A percentile compares a stretch with the other conserved stretches of the same genome.
Evolutionary conservation across 2,888 invertebrate species (phyloP).

Genomic region (Brachypterus glaber): DNA sequence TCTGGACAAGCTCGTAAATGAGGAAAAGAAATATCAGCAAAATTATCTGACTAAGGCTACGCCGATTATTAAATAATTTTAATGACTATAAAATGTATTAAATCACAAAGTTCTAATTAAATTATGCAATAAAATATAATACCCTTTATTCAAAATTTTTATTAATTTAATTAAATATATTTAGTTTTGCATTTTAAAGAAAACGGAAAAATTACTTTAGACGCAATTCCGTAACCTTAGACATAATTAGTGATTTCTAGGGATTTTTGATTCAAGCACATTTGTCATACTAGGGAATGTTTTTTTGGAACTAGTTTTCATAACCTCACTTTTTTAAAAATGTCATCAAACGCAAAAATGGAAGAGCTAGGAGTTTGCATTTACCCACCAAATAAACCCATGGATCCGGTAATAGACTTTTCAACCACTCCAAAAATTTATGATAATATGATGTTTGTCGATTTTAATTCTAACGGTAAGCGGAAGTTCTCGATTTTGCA

Average conservation of each 20-base stretch:
- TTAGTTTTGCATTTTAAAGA: too few species aligned
- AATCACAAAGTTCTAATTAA: too few species aligned
- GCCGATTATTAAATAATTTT: too few species aligned
- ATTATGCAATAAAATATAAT: too few species aligned
- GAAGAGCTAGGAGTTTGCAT: constrained; percentile 18
- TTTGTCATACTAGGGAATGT: background rate
- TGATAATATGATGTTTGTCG: constrained; percentile 31
- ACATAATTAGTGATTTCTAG: too few species aligned
- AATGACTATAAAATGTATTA: too few species aligned
- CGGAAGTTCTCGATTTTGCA: constrained; percentile 1
- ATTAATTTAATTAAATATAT: too few species aligned
- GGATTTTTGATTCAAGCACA: too few species aligned
- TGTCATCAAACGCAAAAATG: background rate
- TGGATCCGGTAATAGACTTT: constrained; percentile 28
- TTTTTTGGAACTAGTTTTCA: background rate
- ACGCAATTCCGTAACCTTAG: too few species aligned
- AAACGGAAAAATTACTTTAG: too few species aligned
- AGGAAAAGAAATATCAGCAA: constrained; percentile 24
- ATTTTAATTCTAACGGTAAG: constrained; percentile 30
- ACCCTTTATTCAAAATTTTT: too few species aligned
- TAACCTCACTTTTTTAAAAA: constrained; percentile 5
- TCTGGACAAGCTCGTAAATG: constrained; percentile 21
- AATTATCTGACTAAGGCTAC: constrained; percentile 20
- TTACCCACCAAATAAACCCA: constrained; percentile 34
- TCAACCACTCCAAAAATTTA: constrained; percentile 30